Base-by-base conservation (phyloP, 2,113 vertebrate genomes). In the Thamnaconus septentrionalis region DNA sequence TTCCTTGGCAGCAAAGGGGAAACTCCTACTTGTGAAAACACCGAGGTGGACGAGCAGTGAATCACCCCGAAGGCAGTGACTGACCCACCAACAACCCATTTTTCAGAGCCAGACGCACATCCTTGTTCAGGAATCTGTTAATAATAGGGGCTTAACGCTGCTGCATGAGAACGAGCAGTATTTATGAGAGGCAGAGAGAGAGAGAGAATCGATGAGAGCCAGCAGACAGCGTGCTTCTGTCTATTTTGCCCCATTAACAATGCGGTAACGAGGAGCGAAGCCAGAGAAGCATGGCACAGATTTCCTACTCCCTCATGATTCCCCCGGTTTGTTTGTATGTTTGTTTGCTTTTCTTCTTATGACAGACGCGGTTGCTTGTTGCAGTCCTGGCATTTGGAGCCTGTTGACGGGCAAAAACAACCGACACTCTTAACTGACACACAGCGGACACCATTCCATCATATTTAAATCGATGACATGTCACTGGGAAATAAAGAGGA, bases 91-190 rank as follows among this genome's bases (percentile, higher is more conserved):
- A 63, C 46, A 56, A 55, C 56, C 53, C 64, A 59, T 56, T 60
- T 60, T 56, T 42, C 56, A 61, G 9, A 81, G 69, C 63, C 76
- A 64, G 76, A 53, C 76, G 66, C 74, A 65, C 72, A 75, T 59
- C 62, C 78, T 39, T 71, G 84, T 57, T 82, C 75, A 81, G 83
- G 81, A 82, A 85, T 79, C 80, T 85, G 79, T 71, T 84, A 75
- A 84, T 87, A 82, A 86, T 31, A 31, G 44, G 71, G 76, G 76
- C 59, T 79, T 62, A 67, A 52, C 42, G 6, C 53, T 66, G 64
- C 63, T 76, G 75, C 76, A 71, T 65, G 75, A 62, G 75, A 74
- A 65, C 50, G 41, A 11, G 73, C 69, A 8, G 53, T 5, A 57
- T 70, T 74, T 56, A 45, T 49, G 65, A 48, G 71, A 61, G 59